Conservation (phyloP, 2,113 vertebrate species). For the Aleadryas rufinucha region DNA sequence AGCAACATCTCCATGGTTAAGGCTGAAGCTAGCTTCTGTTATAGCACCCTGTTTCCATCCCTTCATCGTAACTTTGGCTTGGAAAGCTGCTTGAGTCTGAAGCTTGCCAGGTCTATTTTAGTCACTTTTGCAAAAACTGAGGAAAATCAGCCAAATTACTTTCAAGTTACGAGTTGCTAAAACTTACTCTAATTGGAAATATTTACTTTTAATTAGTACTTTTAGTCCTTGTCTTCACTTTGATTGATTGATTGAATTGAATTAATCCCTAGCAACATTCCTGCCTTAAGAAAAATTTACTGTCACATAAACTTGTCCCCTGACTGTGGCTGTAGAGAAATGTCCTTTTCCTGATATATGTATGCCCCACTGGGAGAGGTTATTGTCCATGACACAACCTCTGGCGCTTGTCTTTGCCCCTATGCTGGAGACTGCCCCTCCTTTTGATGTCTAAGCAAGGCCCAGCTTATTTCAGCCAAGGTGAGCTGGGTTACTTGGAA, state of each 20-base stretch:
- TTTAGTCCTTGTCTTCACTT: neutral
- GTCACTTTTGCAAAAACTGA: neutral
- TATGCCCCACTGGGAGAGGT: neutral
- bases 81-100: neutral
- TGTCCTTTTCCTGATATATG: neutral
- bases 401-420: neutral
- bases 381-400: neutral
- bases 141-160: slow-evolving; percentile 9
- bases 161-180: neutral
- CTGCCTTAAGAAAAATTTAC: neutral
- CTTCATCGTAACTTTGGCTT: neutral
- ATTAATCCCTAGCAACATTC: neutral
- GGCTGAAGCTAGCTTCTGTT: neutral
- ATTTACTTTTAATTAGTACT: neutral
- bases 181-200: neutral
- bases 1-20: neutral
- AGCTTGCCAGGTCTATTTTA: slow-evolving; percentile 11
- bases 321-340: neutral
- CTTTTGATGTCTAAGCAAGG: neutral
- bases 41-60: neutral
- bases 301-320: neutral
- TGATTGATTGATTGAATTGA: neutral
- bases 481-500: neutral
- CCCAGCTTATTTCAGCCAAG: neutral
- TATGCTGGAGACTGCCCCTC: neutral